Percentiles rank a stretch among this genome's conserved stretches.
These are phyloP conservation scores for Pseudomyrmex sp. DNA, from an alignment of 1,140 invertebrate genomes.

Conservation along the genomic window DNA sequence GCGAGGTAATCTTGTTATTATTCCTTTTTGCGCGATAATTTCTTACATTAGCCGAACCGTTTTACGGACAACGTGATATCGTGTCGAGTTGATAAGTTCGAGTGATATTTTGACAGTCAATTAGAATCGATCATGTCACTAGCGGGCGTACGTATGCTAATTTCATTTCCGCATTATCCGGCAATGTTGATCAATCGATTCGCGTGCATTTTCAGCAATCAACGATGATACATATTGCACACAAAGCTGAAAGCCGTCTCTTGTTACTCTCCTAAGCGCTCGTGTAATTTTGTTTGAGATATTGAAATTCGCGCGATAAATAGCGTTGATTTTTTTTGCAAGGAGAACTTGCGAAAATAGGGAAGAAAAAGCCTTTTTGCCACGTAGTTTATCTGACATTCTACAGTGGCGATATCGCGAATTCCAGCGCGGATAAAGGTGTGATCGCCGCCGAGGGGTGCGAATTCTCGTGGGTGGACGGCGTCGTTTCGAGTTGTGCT, in stretches of 20 bases:
- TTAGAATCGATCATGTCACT: background rate
- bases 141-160: background rate
- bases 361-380: background rate
- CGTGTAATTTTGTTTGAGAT: background rate
- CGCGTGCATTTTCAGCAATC: conserved; percentile 17
- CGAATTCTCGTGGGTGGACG: conserved; percentile 8
- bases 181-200: background rate
- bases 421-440: background rate
- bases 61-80: no score
- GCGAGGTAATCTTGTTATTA: background rate
- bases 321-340: background rate
- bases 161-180: background rate
- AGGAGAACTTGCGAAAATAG: background rate
- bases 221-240: background rate
- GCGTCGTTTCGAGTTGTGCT: conserved; percentile 12
- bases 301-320: background rate
- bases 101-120: conserved; percentile 17
- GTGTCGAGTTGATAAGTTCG: background rate
- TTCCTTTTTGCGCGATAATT: background rate
- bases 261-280: background rate
- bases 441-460: background rate
- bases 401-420: background rate
- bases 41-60: no score
- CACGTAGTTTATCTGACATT: background rate
- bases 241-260: background rate